phyloP scores from a whole-genome alignment of 1,140 invertebrate species.

The Drosophila willistoni region DNA sequence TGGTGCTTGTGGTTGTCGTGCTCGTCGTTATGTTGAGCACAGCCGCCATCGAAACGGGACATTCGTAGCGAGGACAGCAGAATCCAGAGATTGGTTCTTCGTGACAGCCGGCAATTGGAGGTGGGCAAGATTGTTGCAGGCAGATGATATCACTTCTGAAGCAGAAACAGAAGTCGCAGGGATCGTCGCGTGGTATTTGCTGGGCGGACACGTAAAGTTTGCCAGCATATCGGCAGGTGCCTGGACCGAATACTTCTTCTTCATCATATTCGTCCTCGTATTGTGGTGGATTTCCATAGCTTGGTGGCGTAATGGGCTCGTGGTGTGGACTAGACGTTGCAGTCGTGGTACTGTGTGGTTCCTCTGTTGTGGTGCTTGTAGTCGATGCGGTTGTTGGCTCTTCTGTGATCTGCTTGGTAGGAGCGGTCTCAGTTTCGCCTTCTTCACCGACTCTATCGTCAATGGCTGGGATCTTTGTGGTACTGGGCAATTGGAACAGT shows the following conservation, averaged over 20 bases:
- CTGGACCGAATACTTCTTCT: constrained; percentile 90
- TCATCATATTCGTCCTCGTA: constrained; percentile 88
- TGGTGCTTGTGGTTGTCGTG: constrained; percentile 93
- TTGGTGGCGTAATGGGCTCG: constrained; percentile 68
- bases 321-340: constrained; percentile 50
- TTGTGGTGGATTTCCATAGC: constrained; percentile 76
- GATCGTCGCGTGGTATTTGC: constrained; percentile 96
- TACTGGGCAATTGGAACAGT: constrained; percentile 61
- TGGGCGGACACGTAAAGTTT: constrained; percentile 96
- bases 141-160: constrained; percentile 98
- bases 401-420: constrained; percentile 28
- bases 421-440: constrained; percentile 30
- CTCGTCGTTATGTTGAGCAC: constrained; percentile 91
- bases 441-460: constrained; percentile 54
- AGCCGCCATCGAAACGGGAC: constrained; percentile 93
- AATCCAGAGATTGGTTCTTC: constrained; percentile 96
- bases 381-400: constrained; percentile 41
- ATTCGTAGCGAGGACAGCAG: constrained; percentile 97
- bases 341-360: constrained; percentile 38
- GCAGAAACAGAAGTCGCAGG: constrained; percentile 98
- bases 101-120: constrained; percentile 94
- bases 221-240: constrained; percentile 95
- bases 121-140: constrained; percentile 96
- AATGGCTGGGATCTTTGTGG: constrained; percentile 48
- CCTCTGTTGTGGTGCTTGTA: constrained; percentile 35